Evolutionary conservation across 2,113 vertebrate species (phyloP).

Genomic region (Cyprinus carpio): DNA sequence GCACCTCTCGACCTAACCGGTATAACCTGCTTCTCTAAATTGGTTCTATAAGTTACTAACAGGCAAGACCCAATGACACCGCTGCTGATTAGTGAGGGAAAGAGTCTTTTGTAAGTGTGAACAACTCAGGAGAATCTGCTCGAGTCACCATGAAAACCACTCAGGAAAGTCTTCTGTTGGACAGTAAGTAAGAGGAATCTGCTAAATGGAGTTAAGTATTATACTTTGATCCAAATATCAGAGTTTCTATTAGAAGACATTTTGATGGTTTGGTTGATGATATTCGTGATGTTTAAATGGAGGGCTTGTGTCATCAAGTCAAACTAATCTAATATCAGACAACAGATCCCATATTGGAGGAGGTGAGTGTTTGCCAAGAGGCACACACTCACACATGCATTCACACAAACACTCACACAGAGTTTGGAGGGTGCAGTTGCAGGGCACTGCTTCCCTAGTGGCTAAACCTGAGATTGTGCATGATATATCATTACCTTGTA

Average conservation of each 20-base stretch:
- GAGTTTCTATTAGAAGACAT: too few relatives aligned
- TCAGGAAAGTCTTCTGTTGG: neutral
- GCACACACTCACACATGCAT: too few relatives aligned
- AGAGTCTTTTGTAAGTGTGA: constrained; percentile 28
- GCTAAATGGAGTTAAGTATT: neutral
- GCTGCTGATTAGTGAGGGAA: constrained; percentile 38
- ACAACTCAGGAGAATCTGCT: constrained; percentile 47
- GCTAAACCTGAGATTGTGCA: neutral
- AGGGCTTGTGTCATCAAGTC: constrained; percentile 53
- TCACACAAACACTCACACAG: neutral
- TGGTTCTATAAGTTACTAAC: constrained; percentile 50
- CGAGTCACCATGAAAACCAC: constrained; percentile 30
- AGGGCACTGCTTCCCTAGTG: neutral
- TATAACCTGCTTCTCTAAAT: constrained; percentile 42
- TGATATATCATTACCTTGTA: neutral
- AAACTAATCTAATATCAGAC: too few relatives aligned
- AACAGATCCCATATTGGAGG: too few relatives aligned
- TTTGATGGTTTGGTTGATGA: too few relatives aligned
- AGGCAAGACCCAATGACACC: constrained; percentile 46
- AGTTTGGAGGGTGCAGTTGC: neutral
- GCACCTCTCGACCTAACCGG: neutral
- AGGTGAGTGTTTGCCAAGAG: too few relatives aligned
- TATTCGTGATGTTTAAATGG: constrained; percentile 40
- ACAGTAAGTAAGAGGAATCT: neutral
- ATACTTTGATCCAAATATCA: neutral